phyloP scores from a whole-genome alignment of 2,797 vertebrate genomes.

The Chanos chanos region DNA sequence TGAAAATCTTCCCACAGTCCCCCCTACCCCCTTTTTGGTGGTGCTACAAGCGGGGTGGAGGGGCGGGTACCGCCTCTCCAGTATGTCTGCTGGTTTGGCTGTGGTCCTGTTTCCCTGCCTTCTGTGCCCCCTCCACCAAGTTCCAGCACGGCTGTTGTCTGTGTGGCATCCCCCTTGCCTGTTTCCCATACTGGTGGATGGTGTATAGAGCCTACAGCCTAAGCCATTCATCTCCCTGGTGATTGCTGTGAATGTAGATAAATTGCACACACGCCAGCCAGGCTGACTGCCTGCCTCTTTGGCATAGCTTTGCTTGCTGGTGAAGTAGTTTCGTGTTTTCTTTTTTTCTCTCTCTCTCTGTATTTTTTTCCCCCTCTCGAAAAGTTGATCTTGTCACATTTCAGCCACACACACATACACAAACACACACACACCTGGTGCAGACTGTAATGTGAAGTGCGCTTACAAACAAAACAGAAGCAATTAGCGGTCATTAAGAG shows the following conservation, averaged over 20 bases:
- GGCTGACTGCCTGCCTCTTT: conserved; percentile 39
- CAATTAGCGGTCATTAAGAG: conserved; percentile 36
- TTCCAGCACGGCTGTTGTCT: conserved; percentile 82
- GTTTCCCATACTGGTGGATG: conserved; percentile 75
- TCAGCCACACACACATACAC: conserved; percentile 1
- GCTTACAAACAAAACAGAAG: conserved; percentile 30
- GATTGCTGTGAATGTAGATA: conserved; percentile 84
- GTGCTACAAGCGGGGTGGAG: conserved; percentile 77
- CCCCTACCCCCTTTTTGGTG: conserved; percentile 58
- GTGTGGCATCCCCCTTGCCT: conserved; percentile 80
- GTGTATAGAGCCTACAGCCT: conserved; percentile 76
- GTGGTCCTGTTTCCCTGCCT: conserved; percentile 55
- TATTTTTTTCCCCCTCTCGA: background rate
- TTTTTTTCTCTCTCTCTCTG: conserved; percentile 7
- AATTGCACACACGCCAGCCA: conserved; percentile 76
- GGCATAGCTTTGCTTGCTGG: conserved; percentile 47
- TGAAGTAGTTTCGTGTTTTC: conserved; percentile 41
- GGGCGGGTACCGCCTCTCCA: conserved; percentile 78
- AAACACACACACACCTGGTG: conserved; percentile 11
- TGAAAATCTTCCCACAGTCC: conserved; percentile 71
- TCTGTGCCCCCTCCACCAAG: conserved; percentile 75
- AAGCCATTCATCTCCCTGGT: conserved; percentile 84
- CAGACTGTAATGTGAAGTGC: conserved; percentile 6
- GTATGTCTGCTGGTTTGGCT: conserved; percentile 54
- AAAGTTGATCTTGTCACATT: conserved; percentile 48